Evolutionary conservation across 2,888 invertebrate species (phyloP), one percentile per base, ranked within the genome.

Genomic region (Drosophila neonasuta): DNA sequence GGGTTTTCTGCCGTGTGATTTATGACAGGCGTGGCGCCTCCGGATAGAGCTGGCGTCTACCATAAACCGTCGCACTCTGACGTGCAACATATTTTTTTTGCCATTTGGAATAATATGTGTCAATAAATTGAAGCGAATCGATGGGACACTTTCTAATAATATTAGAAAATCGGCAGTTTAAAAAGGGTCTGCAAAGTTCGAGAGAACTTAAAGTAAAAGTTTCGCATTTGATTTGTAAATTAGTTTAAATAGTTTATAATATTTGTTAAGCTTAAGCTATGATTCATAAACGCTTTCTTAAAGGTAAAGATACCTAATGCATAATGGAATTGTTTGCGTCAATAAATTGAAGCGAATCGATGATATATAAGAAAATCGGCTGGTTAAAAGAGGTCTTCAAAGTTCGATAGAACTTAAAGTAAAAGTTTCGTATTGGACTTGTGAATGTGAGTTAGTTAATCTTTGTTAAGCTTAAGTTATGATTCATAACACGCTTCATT

Each of bases 1-100:
- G 79, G 76, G 79, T 68, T 73, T 70, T 84, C 24, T 68, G 71
- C 63, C 68, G 60, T 66, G 68, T 73, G 83, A 83, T 83, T 83
- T 83, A 87, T 87, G 87, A 69, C 70, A 56, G 65, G 49, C 62
- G 51, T 57, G 56, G 66, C 64, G 61, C 58, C 45, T 51, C 29
- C 20, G 10, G 60, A 15, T 5, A 34, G 29, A 15, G 20, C n/a
- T 45, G 17, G 44, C 51, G 32, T 46, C 56, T 30, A 9, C 10
- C 10, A 58, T 71, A 65, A 55, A 62, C 55, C 51, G 68, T 72
- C 77, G 60, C 71, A 65, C 58, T 78, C 61, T 66, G 59, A 70
- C 71, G 58, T 63, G 72, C 81, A 80, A 68, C 80, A 80, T 80
- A 86, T 86, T 80, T 15, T 41, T 41, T 15, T 13, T 78, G 63